phyloP scores from a whole-genome alignment of 2,797 vertebrate genomes.

The Agapornis canus region DNA sequence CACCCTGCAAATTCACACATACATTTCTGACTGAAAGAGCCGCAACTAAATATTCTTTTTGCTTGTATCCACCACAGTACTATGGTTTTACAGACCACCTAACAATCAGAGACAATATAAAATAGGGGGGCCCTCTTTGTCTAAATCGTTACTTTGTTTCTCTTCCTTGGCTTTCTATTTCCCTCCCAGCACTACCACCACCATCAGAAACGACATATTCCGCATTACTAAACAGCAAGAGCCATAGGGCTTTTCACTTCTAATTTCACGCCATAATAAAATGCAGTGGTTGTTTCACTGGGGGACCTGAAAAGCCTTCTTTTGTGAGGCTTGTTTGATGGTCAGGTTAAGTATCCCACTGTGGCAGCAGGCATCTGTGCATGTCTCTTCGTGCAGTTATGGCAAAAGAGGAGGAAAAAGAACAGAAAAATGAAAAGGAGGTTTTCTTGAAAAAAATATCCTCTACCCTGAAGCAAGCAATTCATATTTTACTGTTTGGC shows the following conservation, averaged over 20 bases:
- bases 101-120: background rate
- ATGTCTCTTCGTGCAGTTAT: constrained; percentile 75
- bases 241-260: constrained; percentile 84
- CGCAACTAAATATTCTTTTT: constrained; percentile 42
- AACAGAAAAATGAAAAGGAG: background rate
- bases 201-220: constrained; percentile 78
- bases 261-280: constrained; percentile 88
- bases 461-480: background rate
- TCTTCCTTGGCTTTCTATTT: constrained; percentile 71
- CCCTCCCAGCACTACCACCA: constrained; percentile 36
- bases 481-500: constrained; percentile 32
- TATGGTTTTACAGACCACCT: constrained; percentile 48
- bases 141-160: constrained; percentile 73
- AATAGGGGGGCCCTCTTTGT: constrained; percentile 46
- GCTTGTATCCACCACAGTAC: background rate
- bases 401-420: background rate
- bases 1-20: constrained; percentile 24
- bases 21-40: constrained; percentile 23
- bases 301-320: constrained; percentile 83
- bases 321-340: constrained; percentile 81
- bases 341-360: constrained; percentile 78
- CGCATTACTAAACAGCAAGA: constrained; percentile 83
- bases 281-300: constrained; percentile 83
- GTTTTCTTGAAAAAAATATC: background rate
- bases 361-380: constrained; percentile 79